Evolutionary conservation across 2,888 invertebrate species (phyloP), one percentile per base, ranked within the genome.

Genomic region (Opisthograptis luteolata): DNA sequence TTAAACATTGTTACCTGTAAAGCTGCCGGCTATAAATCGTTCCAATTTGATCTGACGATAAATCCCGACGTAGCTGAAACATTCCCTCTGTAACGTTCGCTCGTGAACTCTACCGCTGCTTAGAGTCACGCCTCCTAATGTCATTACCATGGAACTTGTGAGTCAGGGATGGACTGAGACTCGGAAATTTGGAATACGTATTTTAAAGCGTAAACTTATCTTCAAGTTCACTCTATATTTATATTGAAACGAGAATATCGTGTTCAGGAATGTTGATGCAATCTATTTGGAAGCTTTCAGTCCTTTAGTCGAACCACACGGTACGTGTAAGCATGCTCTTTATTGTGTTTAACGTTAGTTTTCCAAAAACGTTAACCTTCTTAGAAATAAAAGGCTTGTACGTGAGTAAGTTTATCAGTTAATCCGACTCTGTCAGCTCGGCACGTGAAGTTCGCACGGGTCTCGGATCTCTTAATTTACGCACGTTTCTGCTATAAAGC

Each of bases 121-220:
- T 20, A 25, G 22, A 44, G 56, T 56, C 56, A 56, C 50, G 57
- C 47, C 41, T 36, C n/a, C 47, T 35, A 43, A 44, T 47, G 47
- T 41, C 54, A 47, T 45, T 54, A 54, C 43, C 50, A 41, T 40
- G 50, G 52, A 22, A 39, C 37, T n/a, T 31, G 8, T 4, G 17
- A 3, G 13, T 6, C 30, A 43, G 30, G 14, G 44, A 22, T 13
- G 41, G 36, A 44, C 9, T 27, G 13, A 31, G 19, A 36, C 15
- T 36, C 10, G 12, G 6, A 22, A 10, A 13, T 30, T n/a, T 10
- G 2, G 4, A 10, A 6, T 3, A 20, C 20, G 1, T 1, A n/a
- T n/a, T n/a, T n/a, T n/a, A n/a, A n/a, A n/a, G n/a, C n/a, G n/a
- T n/a, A n/a, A n/a, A n/a, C n/a, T n/a, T n/a, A n/a, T n/a, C n/a